Conservation (phyloP, 2,113 vertebrate species). For the Datnioides undecimradiatus region DNA sequence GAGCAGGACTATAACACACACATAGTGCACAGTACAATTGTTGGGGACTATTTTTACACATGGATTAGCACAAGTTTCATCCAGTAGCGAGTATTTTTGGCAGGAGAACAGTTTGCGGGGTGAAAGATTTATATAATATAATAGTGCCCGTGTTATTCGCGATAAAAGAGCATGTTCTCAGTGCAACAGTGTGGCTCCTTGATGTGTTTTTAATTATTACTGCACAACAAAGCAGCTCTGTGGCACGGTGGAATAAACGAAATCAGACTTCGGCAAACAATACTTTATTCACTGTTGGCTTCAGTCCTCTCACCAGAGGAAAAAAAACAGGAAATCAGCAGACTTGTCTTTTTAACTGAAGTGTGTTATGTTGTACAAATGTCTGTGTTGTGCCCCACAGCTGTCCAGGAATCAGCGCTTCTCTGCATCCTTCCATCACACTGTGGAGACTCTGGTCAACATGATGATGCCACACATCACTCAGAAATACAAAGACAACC, state of each 20-base stretch:
- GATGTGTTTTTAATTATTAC: background rate
- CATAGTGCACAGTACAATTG: constrained; percentile 1
- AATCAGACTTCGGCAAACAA: background rate
- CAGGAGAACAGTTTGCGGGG: background rate
- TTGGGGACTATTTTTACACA: background rate
- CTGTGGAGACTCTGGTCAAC: constrained; percentile 96
- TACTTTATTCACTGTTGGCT: background rate
- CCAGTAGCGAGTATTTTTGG: background rate
- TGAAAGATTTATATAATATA: background rate
- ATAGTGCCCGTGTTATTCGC: background rate
- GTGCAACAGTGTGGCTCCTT: background rate
- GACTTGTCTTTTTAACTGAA: background rate
- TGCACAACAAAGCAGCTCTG: background rate
- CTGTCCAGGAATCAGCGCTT: constrained; percentile 96
- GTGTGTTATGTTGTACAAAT: background rate
- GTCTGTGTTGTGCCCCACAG: constrained; percentile 72
- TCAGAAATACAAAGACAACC: constrained; percentile 97
- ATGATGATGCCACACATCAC: constrained; percentile 98
- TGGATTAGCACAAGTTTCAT: background rate
- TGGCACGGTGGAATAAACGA: background rate
- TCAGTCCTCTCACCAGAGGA: background rate
- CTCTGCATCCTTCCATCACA: constrained; percentile 94
- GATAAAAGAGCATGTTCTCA: background rate
- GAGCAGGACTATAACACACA: too few species aligned
- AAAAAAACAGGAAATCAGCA: background rate